Base-by-base conservation (phyloP, 1,140 invertebrate genomes). In the Scaptodrosophila lebanonensis region DNA sequence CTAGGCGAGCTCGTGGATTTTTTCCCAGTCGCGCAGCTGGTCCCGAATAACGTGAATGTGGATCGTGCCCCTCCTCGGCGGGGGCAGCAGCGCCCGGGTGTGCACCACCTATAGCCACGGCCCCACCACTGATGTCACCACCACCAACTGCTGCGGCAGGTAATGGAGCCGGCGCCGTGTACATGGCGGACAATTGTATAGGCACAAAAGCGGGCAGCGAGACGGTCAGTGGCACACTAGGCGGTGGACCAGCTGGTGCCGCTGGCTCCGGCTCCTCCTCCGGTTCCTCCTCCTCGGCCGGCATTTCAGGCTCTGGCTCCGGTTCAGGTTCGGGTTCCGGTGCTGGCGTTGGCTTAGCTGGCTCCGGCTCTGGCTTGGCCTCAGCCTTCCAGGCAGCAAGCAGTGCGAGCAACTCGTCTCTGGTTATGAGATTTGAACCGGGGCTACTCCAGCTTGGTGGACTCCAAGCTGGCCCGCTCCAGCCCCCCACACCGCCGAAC, bases 101-200 rank as follows among this genome's bases (percentile, higher is more conserved):
- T 6, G 15, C 57, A 1, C 36, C 51, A 25, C 25, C 71, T 3
- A 29, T 43, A n/a, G 36, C 69, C 0, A 22, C 50, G 4, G 16
- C 49, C 1, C 15, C 27, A 7, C 22, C 53, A 25, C 8, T 9
- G 2, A 12, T 39, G n/a, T 9, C 22, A 12, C n/a, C 40, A 3
- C 27, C 30, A n/a, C 22, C 53, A 8, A 15, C 9, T 2, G 27
- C 69, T 25, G 63, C 61, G 0, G 73, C 75, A 30, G 49, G 12
- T n/a, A 59, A 61, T 0, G 73, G 83, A 2, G 44, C 57, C 0
- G 83, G 83, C 17, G 76, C 66, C 4, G 66, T 70, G 40, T 77
- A 85, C 83, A 85, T 85, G 16, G 83, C 83, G 1, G 83, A 77
- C n/a, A 85, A 38, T 48, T 85, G 83, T 5, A 85, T 85, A 49